These are phyloP conservation scores for Hylaeus volcanicus DNA, from an alignment of 1,140 invertebrate species.

Conservation along the genomic window DNA sequence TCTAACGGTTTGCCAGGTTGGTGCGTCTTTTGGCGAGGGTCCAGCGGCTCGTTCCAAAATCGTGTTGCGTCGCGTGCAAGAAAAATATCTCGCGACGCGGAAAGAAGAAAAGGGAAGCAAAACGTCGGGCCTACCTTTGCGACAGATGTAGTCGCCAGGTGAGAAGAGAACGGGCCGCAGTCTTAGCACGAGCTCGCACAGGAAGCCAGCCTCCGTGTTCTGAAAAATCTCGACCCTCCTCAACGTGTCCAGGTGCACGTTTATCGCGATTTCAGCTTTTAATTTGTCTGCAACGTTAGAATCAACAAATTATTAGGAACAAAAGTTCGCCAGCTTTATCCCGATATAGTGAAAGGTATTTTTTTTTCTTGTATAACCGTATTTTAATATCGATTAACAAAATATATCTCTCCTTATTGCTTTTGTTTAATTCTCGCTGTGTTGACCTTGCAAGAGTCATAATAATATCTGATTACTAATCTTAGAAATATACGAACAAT, in stretches of 20 bases:
- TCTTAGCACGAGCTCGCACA: slow-evolving; percentile 97
- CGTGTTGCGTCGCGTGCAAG: slow-evolving; percentile 16
- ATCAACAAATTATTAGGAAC: background rate
- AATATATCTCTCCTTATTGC: too few species aligned
- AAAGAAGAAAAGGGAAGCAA: background rate
- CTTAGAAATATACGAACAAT: too few species aligned
- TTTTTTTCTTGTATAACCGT: too few species aligned
- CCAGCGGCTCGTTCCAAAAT: slow-evolving; percentile 60
- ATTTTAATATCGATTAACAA: too few species aligned
- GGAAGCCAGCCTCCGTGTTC: slow-evolving; percentile 98
- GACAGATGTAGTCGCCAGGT: slow-evolving; percentile 98
- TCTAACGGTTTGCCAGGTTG: slow-evolving; percentile 24
- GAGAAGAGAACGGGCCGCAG: slow-evolving; percentile 97
- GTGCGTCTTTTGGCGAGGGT: slow-evolving; percentile 65
- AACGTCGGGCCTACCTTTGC: slow-evolving; percentile 89
- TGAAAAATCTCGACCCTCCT: slow-evolving; percentile 99
- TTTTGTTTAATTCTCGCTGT: too few species aligned
- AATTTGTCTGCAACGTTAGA: slow-evolving; percentile 88
- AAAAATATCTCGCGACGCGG: slow-evolving; percentile 1
- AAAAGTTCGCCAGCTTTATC: background rate
- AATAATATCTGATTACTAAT: too few species aligned
- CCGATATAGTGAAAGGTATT: background rate
- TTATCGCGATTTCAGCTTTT: slow-evolving; percentile 99
- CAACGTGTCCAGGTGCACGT: slow-evolving; percentile 98
- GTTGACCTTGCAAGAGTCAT: too few species aligned